A percentile compares a stretch with the other conserved stretches of the same genome.
These are phyloP conservation scores for Drosophila murphyi DNA, from an alignment of 1,140 invertebrate species.

Conservation along the genomic window DNA sequence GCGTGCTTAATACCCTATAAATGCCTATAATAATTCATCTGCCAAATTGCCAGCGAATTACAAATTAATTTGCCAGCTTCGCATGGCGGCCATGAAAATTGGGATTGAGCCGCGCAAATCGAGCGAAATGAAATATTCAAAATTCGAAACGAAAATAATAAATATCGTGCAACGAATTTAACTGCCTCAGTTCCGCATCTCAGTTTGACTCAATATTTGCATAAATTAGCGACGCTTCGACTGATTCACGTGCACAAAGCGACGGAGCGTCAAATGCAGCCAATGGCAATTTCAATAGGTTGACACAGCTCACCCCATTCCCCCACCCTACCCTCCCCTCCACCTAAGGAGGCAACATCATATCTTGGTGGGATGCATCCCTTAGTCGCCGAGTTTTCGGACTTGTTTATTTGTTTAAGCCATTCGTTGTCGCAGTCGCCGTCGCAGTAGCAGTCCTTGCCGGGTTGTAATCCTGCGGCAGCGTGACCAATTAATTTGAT, in stretches of 20 bases:
- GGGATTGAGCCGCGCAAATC: slow-evolving; percentile 51
- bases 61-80: slow-evolving; percentile 75
- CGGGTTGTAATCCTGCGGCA: slow-evolving; percentile 74
- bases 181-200: slow-evolving; percentile 43
- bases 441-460: slow-evolving; percentile 22
- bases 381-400: slow-evolving; percentile 32
- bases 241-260: slow-evolving; percentile 67
- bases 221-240: slow-evolving; percentile 77
- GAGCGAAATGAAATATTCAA: slow-evolving; percentile 76
- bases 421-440: slow-evolving; percentile 23
- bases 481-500: slow-evolving; percentile 84
- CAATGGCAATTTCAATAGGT: slow-evolving; percentile 65
- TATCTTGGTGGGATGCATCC: slow-evolving; percentile 52
- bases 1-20: slow-evolving; percentile 41
- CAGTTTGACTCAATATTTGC: slow-evolving; percentile 72
- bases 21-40: slow-evolving; percentile 67
- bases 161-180: slow-evolving; percentile 83
- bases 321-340: slow-evolving; percentile 5
- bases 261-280: slow-evolving; percentile 70
- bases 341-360: not conserved
- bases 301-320: slow-evolving; percentile 1
- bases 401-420: slow-evolving; percentile 73
- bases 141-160: slow-evolving; percentile 80
- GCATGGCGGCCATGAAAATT: slow-evolving; percentile 63
- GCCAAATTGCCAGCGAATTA: slow-evolving; percentile 76